These are phyloP conservation scores for Agrochola litura DNA, from an alignment of 2,888 invertebrate genomes.

Conservation along the genomic window DNA sequence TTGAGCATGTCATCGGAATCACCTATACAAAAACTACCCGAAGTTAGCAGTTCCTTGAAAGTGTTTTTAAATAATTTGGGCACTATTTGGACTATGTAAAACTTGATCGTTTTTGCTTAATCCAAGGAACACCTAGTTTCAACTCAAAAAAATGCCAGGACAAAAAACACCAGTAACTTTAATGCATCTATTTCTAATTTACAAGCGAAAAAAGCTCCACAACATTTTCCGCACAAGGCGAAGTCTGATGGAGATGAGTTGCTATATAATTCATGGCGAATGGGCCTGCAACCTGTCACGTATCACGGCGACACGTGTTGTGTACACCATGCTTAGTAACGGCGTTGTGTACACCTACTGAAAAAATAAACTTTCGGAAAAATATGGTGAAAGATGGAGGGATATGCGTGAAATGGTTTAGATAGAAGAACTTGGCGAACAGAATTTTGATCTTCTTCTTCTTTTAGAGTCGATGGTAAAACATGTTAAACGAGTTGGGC, in stretches of 20 bases:
- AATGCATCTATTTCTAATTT: slow-evolving; percentile 49
- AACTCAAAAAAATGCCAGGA: not conserved
- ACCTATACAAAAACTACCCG: not conserved
- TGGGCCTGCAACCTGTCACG: slow-evolving; percentile 64
- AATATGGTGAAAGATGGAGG: not conserved
- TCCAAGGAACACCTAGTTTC: not conserved
- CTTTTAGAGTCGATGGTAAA: too few species aligned
- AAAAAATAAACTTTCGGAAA: slow-evolving; percentile 39
- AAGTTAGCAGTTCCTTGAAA: not conserved
- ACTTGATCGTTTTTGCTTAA: not conserved
- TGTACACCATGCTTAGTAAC: slow-evolving; percentile 15
- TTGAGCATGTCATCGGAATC: not conserved
- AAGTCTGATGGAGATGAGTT: slow-evolving; percentile 61
- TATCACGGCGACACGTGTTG: slow-evolving; percentile 49
- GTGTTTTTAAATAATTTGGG: not conserved
- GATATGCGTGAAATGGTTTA: not conserved
- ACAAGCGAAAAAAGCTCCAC: slow-evolving; percentile 26
- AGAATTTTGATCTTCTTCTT: not conserved
- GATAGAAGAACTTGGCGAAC: not conserved
- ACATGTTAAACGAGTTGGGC: too few species aligned
- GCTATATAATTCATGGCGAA: slow-evolving; percentile 63
- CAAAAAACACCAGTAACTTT: slow-evolving; percentile 10
- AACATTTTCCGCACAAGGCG: slow-evolving; percentile 35
- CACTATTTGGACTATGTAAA: not conserved
- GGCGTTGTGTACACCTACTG: slow-evolving; percentile 18